These are phyloP conservation scores for Stegastes partitus DNA, from an alignment of 2,113 vertebrate species.

Conservation along the genomic window DNA sequence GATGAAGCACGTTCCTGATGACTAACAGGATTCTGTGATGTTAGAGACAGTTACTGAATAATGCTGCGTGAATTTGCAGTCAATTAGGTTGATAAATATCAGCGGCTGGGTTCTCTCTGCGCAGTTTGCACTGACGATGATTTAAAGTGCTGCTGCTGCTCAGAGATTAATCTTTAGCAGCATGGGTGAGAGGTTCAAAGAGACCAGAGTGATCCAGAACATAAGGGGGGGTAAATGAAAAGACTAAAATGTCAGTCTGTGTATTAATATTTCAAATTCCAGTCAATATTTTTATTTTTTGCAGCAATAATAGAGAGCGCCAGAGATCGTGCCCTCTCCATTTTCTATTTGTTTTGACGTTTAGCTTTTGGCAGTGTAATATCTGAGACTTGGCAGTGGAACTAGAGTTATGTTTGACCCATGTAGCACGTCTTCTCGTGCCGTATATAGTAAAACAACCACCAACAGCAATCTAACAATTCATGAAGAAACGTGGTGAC, in stretches of 20 bases:
- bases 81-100: constrained; percentile 6
- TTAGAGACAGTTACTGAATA: constrained; percentile 5
- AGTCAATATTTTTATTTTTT: neutral
- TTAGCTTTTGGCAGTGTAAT: neutral
- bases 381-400: neutral
- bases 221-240: neutral
- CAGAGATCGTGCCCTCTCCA: neutral
- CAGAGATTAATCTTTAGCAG: constrained; percentile 15
- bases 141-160: neutral
- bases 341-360: neutral
- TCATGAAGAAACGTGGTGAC: neutral
- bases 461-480: neutral
- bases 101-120: neutral
- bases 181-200: constrained; percentile 1
- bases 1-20: constrained; percentile 29
- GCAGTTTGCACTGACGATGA: neutral
- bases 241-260: neutral
- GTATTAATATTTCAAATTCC: neutral
- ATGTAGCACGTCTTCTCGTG: neutral
- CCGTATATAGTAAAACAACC: neutral
- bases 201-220: neutral
- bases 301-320: neutral
- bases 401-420: neutral
- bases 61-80: constrained; percentile 43
- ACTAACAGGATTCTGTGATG: constrained; percentile 10